These are phyloP conservation scores for Miltochrista miniata DNA, from an alignment of 2,888 invertebrate species.

Conservation along the genomic window DNA sequence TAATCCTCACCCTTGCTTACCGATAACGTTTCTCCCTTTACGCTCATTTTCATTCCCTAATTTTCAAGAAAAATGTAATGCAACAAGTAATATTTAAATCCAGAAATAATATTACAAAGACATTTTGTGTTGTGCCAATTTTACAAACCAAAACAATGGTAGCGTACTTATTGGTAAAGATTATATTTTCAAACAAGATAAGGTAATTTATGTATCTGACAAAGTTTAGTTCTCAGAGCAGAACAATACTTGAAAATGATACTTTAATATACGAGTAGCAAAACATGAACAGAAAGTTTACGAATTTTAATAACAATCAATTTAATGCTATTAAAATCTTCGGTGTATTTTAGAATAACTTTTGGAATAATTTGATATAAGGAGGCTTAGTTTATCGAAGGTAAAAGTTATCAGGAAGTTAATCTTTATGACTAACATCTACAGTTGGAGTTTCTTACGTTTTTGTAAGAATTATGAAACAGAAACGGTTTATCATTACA, in stretches of 20 bases:
- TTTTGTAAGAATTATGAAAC: conserved; percentile 28
- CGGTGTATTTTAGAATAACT: conserved; percentile 51
- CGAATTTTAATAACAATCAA: conserved; percentile 72
- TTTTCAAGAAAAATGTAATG: too few relatives aligned
- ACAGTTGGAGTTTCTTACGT: conserved; percentile 27
- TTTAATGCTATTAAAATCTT: conserved; percentile 58
- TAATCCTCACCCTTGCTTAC: too few relatives aligned
- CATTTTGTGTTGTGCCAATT: too few relatives aligned
- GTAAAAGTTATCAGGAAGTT: conserved; percentile 62
- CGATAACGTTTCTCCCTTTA: too few relatives aligned
- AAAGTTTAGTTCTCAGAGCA: conserved; percentile 20
- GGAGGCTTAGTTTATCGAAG: conserved; percentile 65
- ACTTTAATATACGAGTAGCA: conserved; percentile 41
- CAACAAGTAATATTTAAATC: too few relatives aligned
- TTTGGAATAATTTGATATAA: conserved; percentile 73
- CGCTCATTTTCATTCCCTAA: too few relatives aligned
- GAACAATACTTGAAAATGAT: conserved; percentile 17
- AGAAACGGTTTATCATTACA: conserved; percentile 27
- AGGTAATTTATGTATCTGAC: conserved; percentile 21
- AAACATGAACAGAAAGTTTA: too few relatives aligned
- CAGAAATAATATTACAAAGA: too few relatives aligned
- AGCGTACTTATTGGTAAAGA: conserved; percentile 1
- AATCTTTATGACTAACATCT: conserved; percentile 62
- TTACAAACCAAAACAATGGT: not conserved
- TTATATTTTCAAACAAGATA: conserved; percentile 15